A percentile compares a stretch with the other conserved stretches of the same genome.
Conservation (phyloP, 2,113 vertebrate genomes). For the Vidua macroura region DNA sequence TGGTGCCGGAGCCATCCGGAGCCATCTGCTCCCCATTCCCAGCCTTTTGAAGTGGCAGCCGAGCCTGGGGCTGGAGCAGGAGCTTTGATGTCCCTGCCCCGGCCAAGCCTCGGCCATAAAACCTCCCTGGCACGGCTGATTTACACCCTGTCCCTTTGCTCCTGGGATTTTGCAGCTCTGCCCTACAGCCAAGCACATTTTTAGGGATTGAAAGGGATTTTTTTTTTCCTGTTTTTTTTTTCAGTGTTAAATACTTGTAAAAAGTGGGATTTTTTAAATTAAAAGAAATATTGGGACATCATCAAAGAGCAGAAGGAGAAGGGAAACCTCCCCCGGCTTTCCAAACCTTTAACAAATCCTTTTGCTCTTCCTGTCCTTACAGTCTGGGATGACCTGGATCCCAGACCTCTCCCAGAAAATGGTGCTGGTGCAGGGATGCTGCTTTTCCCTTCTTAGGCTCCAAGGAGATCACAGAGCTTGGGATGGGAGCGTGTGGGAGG, state of each 20-base stretch:
- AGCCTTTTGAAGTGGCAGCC: neutral
- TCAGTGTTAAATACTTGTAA: rapidly evolving
- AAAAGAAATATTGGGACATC: neutral
- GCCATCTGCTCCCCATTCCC: slow-evolving; percentile 36
- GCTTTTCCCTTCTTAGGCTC: neutral
- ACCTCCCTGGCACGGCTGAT: neutral
- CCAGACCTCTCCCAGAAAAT: neutral
- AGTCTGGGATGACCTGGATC: neutral
- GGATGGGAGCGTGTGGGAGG: neutral
- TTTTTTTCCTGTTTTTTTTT: neutral
- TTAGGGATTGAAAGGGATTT: neutral
- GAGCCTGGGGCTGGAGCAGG: neutral
- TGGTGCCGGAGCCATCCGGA: neutral
- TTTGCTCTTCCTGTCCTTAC: neutral
- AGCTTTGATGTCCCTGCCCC: neutral
- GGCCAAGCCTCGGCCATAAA: neutral
- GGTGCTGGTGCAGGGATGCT: neutral
- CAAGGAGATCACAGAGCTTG: rapidly evolving
- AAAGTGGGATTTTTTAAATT: neutral
- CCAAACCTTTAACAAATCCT: neutral
- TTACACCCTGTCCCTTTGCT: neutral
- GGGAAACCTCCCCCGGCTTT: rapidly evolving
- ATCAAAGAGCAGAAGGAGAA: neutral
- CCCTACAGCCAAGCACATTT: neutral
- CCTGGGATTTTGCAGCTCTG: neutral